Evolutionary conservation across 2,888 invertebrate genomes (phyloP), one percentile per base, ranked within the genome.

Genomic region (Blera fallax): DNA sequence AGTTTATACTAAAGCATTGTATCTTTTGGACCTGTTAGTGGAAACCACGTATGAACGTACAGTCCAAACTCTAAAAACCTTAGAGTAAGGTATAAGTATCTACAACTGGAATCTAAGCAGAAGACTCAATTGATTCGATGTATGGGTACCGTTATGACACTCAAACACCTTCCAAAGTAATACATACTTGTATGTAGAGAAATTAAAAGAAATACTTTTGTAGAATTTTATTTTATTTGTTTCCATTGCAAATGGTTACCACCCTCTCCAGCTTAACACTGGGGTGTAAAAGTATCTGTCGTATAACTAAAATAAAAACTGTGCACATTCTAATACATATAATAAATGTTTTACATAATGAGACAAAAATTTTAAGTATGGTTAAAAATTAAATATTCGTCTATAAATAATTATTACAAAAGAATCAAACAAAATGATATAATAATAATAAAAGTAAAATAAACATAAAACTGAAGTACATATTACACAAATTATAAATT

Each of bases 361-460:
- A 79, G 65, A 62, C 60, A 82, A 43, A 40, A 48, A 40, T 40
- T 43, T 43, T 54, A 50, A 76, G 27, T 43, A 62, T 69, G 60
- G 70, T 74, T 84, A 69, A 67, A 77, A 83, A 67, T 83, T 52
- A 78, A 78, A 69, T 80, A 74, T 74, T 80, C 40, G 34, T 70
- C 70, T 84, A 80, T 84, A 84, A 84, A 84, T 84, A 74, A 77
- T 84, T 73, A 84, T 74, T 84, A 85, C 62, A 84, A 64, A 54
- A 54, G 52, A 52, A 52, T 74, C 58, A 80, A 74, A 69, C 54
- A 67, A 37, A 69, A 62, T 27, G 69, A 40, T 24, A 52, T 40
- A 82, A 65, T 40, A 70, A 24, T 24, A 24, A 24, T 24, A 24
- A 4, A 24, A 40, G 50, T 58, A 14, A 18, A 32, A 40, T 62